phyloP scores from a whole-genome alignment of 2,113 vertebrate genomes.

The Taxidea taxus region DNA sequence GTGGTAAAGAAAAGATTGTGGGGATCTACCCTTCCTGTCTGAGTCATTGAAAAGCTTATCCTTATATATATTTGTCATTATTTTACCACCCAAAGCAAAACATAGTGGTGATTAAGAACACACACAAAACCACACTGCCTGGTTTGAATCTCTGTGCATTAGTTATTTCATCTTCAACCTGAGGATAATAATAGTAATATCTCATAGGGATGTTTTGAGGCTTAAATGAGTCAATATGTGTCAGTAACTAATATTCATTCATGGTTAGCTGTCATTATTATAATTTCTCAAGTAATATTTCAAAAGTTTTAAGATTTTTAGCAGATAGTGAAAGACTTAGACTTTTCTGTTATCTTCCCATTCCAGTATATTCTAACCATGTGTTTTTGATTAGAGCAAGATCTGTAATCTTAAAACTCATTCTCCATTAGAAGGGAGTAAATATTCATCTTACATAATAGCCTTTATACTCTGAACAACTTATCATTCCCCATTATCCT shows the following conservation, averaged over 20 bases:
- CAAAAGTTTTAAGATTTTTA: neutral
- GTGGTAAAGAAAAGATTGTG: neutral
- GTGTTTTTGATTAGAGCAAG: neutral
- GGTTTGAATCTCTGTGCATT: neutral
- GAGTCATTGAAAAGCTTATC: neutral
- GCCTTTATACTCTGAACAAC: neutral
- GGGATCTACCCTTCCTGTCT: neutral
- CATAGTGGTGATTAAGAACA: neutral
- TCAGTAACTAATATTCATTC: neutral
- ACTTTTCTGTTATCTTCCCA: neutral
- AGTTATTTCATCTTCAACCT: neutral
- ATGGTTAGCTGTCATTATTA: neutral
- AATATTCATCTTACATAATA: neutral
- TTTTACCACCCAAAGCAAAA: neutral
- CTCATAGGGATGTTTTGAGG: neutral
- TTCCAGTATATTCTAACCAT: neutral
- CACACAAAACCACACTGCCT: neutral
- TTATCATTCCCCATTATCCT: neutral
- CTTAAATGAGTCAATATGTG: neutral
- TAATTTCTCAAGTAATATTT: neutral
- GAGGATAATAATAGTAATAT: neutral
- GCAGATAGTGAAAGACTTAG: neutral
- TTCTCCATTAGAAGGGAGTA: neutral
- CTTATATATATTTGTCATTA: neutral
- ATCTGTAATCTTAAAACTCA: neutral